Evolutionary conservation across 2,888 invertebrate genomes (phyloP).

Genomic region (Pantelozetes paolii): DNA sequence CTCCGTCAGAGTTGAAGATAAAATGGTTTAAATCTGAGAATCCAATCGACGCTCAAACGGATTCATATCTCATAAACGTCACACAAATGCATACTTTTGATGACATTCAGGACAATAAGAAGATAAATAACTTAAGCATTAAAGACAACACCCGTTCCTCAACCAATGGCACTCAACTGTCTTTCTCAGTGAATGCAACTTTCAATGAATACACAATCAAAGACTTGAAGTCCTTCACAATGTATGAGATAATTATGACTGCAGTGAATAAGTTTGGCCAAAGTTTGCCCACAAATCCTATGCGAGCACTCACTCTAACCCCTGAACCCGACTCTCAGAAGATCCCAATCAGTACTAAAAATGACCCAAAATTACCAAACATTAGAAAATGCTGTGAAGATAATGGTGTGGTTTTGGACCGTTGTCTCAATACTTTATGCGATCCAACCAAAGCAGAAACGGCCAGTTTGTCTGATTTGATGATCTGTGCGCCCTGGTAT

Average conservation of each 20-base stretch:
- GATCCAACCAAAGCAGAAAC: conserved; percentile 62
- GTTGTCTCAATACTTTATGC: conserved; percentile 71
- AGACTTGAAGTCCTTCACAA: conserved; percentile 68
- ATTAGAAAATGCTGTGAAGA: conserved; percentile 67
- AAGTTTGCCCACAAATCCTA: conserved; percentile 68
- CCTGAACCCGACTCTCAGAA: conserved; percentile 13
- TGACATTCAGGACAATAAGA: conserved; percentile 33
- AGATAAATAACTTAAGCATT: conserved; percentile 17
- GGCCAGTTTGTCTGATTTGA: conserved; percentile 70
- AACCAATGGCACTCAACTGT: conserved; percentile 10
- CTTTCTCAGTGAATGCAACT: conserved; percentile 27
- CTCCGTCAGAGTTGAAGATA: conserved; percentile 67
- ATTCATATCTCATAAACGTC: conserved; percentile 65
- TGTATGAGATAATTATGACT: conserved; percentile 73
- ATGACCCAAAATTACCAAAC: conserved; percentile 65
- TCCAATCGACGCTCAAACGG: conserved; percentile 59
- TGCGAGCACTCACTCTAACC: conserved; percentile 64
- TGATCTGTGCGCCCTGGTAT: conserved; percentile 84
- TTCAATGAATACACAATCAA: conserved; percentile 55
- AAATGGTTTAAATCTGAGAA: conserved; percentile 63
- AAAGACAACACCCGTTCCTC: conserved; percentile 34
- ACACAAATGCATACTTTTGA: conserved; percentile 47
- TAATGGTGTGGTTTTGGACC: conserved; percentile 68
- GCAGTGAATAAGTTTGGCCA: conserved; percentile 70
- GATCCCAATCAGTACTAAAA: conserved; percentile 57